Percentiles rank a stretch among this genome's conserved stretches.
Evolutionary conservation across 2,888 invertebrate species (phyloP).

Genomic region (Folsomia candida): DNA sequence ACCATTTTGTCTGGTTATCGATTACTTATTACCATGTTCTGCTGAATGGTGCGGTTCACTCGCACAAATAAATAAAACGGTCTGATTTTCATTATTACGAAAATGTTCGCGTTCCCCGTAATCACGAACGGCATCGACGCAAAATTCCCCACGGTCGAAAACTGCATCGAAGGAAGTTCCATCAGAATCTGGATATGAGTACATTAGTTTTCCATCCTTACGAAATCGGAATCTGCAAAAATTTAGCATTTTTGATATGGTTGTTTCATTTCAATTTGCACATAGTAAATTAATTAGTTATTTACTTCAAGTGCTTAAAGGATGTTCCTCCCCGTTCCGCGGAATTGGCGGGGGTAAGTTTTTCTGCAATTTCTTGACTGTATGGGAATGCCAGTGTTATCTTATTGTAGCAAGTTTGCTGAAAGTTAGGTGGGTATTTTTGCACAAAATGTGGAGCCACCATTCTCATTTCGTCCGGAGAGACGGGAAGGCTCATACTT

Average conservation of each 20-base stretch:
- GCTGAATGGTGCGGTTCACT: slow-evolving; percentile 26
- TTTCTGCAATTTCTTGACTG: slow-evolving; percentile 29
- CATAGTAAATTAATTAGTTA: neutral
- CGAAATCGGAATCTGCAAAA: slow-evolving; percentile 27
- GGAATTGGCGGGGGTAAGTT: slow-evolving; percentile 25
- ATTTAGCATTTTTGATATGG: too few species aligned
- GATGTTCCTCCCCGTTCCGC: slow-evolving; percentile 17
- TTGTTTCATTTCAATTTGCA: neutral
- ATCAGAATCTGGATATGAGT: slow-evolving; percentile 27
- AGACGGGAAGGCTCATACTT: slow-evolving; percentile 27
- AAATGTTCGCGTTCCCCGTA: slow-evolving; percentile 27
- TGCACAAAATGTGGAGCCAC: slow-evolving; percentile 36
- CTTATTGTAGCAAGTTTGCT: slow-evolving; percentile 27
- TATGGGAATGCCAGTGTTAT: slow-evolving; percentile 40
- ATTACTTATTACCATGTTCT: too few species aligned
- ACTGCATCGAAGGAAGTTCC: slow-evolving; percentile 27
- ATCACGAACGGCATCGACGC: slow-evolving; percentile 37
- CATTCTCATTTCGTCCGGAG: slow-evolving; percentile 18
- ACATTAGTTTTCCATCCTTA: slow-evolving; percentile 38
- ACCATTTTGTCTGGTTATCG: slow-evolving; percentile 9
- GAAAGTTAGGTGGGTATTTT: slow-evolving; percentile 38
- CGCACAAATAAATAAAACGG: slow-evolving; percentile 41
- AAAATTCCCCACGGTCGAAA: slow-evolving; percentile 33
- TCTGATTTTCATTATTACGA: slow-evolving; percentile 34
- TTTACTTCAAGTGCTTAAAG: slow-evolving; percentile 34